Evolutionary conservation across 1,140 invertebrate species (phyloP).

Genomic region (Phortica variegata): DNA sequence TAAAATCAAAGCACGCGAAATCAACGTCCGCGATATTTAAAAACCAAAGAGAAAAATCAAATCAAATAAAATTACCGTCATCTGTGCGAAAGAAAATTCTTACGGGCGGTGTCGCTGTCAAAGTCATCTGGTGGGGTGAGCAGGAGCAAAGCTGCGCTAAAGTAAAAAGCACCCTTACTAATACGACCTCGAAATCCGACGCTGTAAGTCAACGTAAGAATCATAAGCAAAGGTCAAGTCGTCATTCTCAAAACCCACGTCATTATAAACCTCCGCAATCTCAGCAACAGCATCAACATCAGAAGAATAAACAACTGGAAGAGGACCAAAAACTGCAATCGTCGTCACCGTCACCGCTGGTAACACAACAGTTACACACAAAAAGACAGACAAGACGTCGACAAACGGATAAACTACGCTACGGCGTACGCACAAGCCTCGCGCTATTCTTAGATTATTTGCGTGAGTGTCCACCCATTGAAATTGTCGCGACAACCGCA

Average conservation of each 20-base stretch:
- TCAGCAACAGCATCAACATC: constrained; percentile 11
- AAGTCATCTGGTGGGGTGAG: constrained; percentile 30
- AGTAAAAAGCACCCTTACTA: constrained; percentile 8
- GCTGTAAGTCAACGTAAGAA: constrained; percentile 17
- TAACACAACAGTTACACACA: too few relatives aligned
- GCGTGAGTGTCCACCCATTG: constrained; percentile 30
- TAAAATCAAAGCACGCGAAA: constrained; percentile 43
- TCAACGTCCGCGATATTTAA: constrained; percentile 9
- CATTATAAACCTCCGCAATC: too few relatives aligned
- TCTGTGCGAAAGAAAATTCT: neutral
- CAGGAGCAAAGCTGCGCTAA: constrained; percentile 13
- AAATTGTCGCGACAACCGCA: constrained; percentile 24
- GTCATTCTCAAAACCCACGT: too few relatives aligned
- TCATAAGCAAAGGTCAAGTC: constrained; percentile 31
- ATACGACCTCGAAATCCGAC: constrained; percentile 24
- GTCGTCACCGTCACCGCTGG: constrained; percentile 4
- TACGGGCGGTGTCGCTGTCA: constrained; percentile 24
- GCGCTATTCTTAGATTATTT: constrained; percentile 49
- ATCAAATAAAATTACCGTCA: constrained; percentile 4
- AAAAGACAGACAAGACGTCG: too few relatives aligned
- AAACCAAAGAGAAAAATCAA: constrained; percentile 21
- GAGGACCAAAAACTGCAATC: constrained; percentile 14
- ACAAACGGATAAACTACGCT: constrained; percentile 23
- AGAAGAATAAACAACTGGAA: constrained; percentile 3
- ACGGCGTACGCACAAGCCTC: constrained; percentile 29